A percentile compares a stretch with the other conserved stretches of the same genome.
These are phyloP conservation scores for Melanotaenia parkinsoni DNA, from an alignment of 2,797 vertebrate species.

Conservation along the genomic window DNA sequence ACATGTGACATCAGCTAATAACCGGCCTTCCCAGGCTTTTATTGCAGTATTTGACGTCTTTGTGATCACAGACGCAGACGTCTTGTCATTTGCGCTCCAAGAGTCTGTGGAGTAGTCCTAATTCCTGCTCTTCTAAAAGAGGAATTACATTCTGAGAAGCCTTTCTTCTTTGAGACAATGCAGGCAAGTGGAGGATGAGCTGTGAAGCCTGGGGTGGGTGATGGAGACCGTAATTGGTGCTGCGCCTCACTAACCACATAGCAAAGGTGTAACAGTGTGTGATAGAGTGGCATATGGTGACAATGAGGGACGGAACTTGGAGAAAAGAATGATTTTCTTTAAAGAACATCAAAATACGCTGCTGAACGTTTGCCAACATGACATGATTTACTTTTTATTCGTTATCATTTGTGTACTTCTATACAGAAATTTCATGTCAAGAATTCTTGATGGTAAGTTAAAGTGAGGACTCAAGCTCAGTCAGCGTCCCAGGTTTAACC, in stretches of 20 bases:
- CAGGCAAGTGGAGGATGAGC: constrained; percentile 26
- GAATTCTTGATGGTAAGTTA: neutral
- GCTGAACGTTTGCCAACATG: neutral
- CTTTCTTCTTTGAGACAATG: constrained; percentile 56
- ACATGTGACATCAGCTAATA: constrained; percentile 25
- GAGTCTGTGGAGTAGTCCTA: constrained; percentile 36
- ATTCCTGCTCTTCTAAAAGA: constrained; percentile 46
- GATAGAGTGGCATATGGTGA: constrained; percentile 52
- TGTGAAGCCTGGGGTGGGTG: constrained; percentile 24
- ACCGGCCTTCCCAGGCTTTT: constrained; percentile 14
- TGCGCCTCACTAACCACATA: constrained; percentile 70
- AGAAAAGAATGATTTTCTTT: constrained; percentile 4
- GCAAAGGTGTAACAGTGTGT: constrained; percentile 63
- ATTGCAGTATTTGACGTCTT: constrained; percentile 23
- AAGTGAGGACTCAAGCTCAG: neutral
- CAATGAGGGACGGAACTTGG: constrained; percentile 10
- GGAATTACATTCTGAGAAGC: constrained; percentile 45
- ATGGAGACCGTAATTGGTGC: constrained; percentile 62
- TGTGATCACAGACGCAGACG: constrained; percentile 42
- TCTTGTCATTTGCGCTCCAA: constrained; percentile 41
- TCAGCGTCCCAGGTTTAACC: too few species aligned
- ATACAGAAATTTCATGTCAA: neutral
- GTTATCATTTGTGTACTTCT: neutral
- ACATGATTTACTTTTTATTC: neutral
- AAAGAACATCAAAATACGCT: neutral